Base-by-base conservation (phyloP, 2,888 invertebrate genomes). In the Cryptophagus acutangulus region DNA sequence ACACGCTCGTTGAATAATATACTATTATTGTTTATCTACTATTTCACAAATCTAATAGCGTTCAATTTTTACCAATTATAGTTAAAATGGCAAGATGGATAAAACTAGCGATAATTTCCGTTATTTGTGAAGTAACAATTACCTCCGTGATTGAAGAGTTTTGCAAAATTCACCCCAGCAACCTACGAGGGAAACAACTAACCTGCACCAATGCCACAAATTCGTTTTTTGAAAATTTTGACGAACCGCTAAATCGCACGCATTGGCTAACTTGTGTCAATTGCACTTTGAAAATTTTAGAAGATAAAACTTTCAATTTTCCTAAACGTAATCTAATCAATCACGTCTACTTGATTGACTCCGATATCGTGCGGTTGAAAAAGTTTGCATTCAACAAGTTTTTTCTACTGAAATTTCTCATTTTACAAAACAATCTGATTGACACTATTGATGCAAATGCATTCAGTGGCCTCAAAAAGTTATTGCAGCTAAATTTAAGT, bases 31-130 rank as follows among this genome's bases (percentile, higher is more conserved):
- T n/a, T n/a, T n/a, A n/a, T n/a, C n/a, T n/a, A n/a, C n/a, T n/a
- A n/a, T n/a, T n/a, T n/a, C n/a, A n/a, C n/a, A n/a, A n/a, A n/a
- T n/a, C n/a, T n/a, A n/a, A n/a, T n/a, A n/a, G n/a, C n/a, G n/a
- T n/a, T n/a, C n/a, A n/a, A n/a, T n/a, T n/a, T n/a, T n/a, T n/a
- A n/a, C n/a, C n/a, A n/a, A n/a, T n/a, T n/a, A n/a, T n/a, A n/a
- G n/a, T n/a, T n/a, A 62, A 49, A 45, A 65, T 65, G 63, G 61
- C 53, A 61, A 61, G 43, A 63, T 65, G 65, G 62, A 46, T 59
- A 42, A 45, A 47, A 9, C 38, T 56, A 33, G 46, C 55, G 17
- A 38, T 55, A 29, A 41, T 48, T 36, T 43, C 54, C 39, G 48
- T 45, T 35, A 40, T 52, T 16, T 40, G 57, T 18, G 42, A 45